Evolutionary conservation across 2,797 vertebrate genomes (phyloP).

Genomic region (Lepilemur septentrionalis): DNA sequence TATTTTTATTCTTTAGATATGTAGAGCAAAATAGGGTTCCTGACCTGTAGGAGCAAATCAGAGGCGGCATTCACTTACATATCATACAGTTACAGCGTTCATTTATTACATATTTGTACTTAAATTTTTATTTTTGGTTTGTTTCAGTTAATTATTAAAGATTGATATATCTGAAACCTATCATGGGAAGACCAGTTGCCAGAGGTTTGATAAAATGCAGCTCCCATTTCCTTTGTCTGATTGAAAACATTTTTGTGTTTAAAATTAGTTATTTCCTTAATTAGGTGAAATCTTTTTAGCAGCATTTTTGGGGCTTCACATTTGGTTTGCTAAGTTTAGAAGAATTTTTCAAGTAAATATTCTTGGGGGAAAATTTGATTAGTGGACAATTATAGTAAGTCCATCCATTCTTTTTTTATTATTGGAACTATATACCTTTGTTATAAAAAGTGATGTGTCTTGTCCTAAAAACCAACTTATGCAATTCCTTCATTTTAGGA

Average conservation of each 20-base stretch:
- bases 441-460: slow-evolving; percentile 51
- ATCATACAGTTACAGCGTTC: neutral
- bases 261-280: slow-evolving; percentile 55
- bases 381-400: slow-evolving; percentile 15
- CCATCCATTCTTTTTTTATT: slow-evolving; percentile 18
- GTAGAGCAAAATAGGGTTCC: neutral
- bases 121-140: slow-evolving; percentile 42
- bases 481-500: slow-evolving; percentile 37
- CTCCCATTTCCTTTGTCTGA: slow-evolving; percentile 52
- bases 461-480: neutral
- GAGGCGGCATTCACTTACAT: neutral
- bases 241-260: slow-evolving; percentile 46
- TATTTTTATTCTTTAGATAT: neutral
- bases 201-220: slow-evolving; percentile 56
- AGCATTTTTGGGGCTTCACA: slow-evolving; percentile 42
- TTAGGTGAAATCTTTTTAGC: slow-evolving; percentile 36
- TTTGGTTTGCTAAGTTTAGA: slow-evolving; percentile 38
- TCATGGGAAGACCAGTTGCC: slow-evolving; percentile 57
- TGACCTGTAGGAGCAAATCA: neutral
- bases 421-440: slow-evolving; percentile 10
- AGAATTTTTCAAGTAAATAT: slow-evolving; percentile 54
- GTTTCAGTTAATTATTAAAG: slow-evolving; percentile 51
- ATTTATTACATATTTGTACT: slow-evolving; percentile 28
- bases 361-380: slow-evolving; percentile 23
- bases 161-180: slow-evolving; percentile 53